Evolutionary conservation across 2,797 vertebrate genomes (phyloP).

Genomic region (Neopelma chrysocephalum): DNA sequence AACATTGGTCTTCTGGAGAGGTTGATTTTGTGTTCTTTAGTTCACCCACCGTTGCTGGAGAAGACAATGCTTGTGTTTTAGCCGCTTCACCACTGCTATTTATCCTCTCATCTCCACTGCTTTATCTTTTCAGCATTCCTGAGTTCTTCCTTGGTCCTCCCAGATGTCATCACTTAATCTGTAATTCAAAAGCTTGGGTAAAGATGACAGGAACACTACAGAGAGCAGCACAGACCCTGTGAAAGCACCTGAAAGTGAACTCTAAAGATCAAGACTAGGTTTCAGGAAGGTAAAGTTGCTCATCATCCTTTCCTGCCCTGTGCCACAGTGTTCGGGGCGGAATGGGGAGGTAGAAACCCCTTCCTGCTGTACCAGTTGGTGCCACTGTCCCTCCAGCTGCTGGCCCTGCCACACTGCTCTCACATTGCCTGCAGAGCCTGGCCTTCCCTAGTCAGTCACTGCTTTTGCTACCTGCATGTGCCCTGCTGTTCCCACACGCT

Average conservation of each 20-base stretch:
- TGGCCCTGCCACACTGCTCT: fast-evolving
- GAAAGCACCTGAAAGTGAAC: neutral
- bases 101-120: neutral
- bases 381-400: neutral
- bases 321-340: neutral
- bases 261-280: neutral
- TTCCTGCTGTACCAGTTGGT: neutral
- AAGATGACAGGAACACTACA: neutral
- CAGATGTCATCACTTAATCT: neutral
- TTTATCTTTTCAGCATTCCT: neutral
- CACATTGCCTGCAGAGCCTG: neutral
- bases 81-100: neutral
- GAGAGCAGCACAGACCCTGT: neutral
- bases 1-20: neutral
- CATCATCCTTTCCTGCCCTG: neutral
- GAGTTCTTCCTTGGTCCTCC: neutral
- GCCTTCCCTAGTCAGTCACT: neutral
- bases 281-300: neutral
- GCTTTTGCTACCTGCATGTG: neutral
- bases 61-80: neutral
- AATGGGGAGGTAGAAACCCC: neutral
- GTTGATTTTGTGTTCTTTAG: neutral
- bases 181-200: neutral
- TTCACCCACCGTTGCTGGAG: neutral
- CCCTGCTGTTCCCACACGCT: neutral